These are phyloP conservation scores for Deilephila elpenor DNA, from an alignment of 2,888 invertebrate genomes.

Conservation along the genomic window DNA sequence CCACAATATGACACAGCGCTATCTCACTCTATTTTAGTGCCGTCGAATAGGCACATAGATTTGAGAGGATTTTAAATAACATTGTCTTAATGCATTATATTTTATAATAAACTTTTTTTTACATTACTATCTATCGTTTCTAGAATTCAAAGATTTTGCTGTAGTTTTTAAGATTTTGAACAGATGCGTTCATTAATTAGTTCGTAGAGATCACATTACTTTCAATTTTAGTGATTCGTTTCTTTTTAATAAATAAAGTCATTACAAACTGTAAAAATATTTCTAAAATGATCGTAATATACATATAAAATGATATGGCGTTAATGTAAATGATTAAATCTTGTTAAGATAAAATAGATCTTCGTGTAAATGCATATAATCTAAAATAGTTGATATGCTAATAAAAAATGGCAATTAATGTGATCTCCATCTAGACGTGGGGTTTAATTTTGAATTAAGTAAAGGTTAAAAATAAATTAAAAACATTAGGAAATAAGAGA, in stretches of 20 bases:
- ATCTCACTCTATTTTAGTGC: conserved; percentile 17
- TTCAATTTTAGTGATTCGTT: neutral
- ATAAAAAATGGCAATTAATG: neutral
- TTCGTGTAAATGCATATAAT: neutral
- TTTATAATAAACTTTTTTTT: conserved; percentile 18
- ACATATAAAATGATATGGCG: conserved; percentile 7
- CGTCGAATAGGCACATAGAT: conserved; percentile 15
- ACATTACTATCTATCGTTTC: conserved; percentile 25
- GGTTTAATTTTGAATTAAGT: no score
- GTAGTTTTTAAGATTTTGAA: neutral
- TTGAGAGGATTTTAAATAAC: conserved; percentile 22
- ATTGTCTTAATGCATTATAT: neutral
- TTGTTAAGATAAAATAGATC: neutral
- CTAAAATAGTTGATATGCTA: conserved; percentile 14
- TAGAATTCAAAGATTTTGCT: conserved; percentile 21
- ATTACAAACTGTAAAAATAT: neutral
- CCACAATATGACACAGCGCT: conserved; percentile 6
- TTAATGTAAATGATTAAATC: neutral
- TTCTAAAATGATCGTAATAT: conserved; percentile 5
- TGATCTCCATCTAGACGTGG: neutral
- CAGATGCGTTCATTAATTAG: conserved; percentile 8
- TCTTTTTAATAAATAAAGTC: neutral
- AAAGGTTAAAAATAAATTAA: no score
- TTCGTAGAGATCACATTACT: neutral
- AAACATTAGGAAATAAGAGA: no score